Evolutionary conservation across 2,797 vertebrate genomes (phyloP).

Genomic region (Anabacerthia variegaticeps): DNA sequence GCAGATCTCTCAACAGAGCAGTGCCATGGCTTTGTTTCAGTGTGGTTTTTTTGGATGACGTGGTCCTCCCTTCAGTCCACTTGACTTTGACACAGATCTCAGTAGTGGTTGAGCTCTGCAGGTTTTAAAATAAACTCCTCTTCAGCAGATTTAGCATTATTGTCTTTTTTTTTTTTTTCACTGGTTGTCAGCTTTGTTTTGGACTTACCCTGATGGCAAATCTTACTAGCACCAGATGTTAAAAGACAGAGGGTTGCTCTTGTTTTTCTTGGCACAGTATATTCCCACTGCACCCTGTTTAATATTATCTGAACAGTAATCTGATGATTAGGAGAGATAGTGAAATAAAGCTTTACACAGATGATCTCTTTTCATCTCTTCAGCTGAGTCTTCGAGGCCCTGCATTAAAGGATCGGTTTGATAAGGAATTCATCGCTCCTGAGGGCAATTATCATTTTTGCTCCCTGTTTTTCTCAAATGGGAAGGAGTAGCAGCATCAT

Average conservation of each 20-base stretch:
- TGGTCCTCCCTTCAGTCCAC: not conserved
- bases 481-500: slow-evolving; percentile 22
- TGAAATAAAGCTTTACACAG: slow-evolving; percentile 42
- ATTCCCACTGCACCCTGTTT: slow-evolving; percentile 55
- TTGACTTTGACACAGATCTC: not conserved
- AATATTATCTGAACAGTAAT: slow-evolving; percentile 61
- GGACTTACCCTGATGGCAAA: slow-evolving; percentile 7
- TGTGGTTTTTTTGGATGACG: not conserved
- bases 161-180: not conserved
- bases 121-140: slow-evolving; percentile 4
- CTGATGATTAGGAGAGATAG: slow-evolving; percentile 56
- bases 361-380: slow-evolving; percentile 62
- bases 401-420: slow-evolving; percentile 43
- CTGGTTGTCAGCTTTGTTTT: slow-evolving; percentile 37
- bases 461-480: slow-evolving; percentile 21
- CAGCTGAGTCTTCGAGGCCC: slow-evolving; percentile 47
- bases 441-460: slow-evolving; percentile 43
- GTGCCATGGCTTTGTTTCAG: not conserved
- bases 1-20: not conserved
- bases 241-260: slow-evolving; percentile 35
- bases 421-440: slow-evolving; percentile 40
- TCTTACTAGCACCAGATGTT: slow-evolving; percentile 51
- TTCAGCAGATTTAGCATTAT: not conserved
- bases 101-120: not conserved
- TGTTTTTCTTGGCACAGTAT: slow-evolving; percentile 57